Conservation (phyloP, 1,140 invertebrate species). For the Drosophila willistoni region DNA sequence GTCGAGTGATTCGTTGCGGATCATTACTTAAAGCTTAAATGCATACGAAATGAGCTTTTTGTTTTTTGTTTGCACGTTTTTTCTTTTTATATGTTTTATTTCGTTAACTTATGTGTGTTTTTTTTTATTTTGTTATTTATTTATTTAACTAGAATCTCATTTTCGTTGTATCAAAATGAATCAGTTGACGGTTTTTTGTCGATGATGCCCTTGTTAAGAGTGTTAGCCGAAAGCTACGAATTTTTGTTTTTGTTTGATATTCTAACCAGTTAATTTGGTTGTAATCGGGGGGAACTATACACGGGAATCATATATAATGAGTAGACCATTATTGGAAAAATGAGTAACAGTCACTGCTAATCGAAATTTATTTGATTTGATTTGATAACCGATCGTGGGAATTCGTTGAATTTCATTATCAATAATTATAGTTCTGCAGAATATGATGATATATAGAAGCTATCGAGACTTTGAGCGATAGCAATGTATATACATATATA, state of each 20-base stretch:
- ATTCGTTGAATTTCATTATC: neutral
- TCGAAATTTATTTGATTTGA: neutral
- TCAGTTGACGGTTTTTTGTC: slow-evolving; percentile 16
- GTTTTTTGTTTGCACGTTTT: slow-evolving; percentile 13
- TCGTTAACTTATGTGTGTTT: slow-evolving; percentile 2
- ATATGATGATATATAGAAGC: too few species aligned
- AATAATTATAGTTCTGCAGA: neutral
- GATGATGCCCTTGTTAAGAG: too few species aligned
- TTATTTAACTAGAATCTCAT: slow-evolving; percentile 57
- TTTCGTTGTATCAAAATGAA: neutral
- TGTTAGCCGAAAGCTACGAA: neutral
- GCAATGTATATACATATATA: too few species aligned
- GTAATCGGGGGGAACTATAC: too few species aligned
- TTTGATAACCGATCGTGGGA: neutral
- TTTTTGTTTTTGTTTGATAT: neutral
- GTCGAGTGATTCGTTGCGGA: slow-evolving; percentile 33
- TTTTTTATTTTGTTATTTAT: slow-evolving; percentile 48
- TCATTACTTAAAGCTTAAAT: slow-evolving; percentile 76
- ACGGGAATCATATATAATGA: too few species aligned
- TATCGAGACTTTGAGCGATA: too few species aligned
- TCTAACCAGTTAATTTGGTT: neutral
- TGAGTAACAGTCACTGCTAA: neutral
- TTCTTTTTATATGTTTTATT: slow-evolving; percentile 39
- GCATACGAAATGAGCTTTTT: slow-evolving; percentile 70
- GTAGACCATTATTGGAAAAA: too few species aligned